phyloP scores from a whole-genome alignment of 2,797 vertebrate species.

The Balearica regulorum region DNA sequence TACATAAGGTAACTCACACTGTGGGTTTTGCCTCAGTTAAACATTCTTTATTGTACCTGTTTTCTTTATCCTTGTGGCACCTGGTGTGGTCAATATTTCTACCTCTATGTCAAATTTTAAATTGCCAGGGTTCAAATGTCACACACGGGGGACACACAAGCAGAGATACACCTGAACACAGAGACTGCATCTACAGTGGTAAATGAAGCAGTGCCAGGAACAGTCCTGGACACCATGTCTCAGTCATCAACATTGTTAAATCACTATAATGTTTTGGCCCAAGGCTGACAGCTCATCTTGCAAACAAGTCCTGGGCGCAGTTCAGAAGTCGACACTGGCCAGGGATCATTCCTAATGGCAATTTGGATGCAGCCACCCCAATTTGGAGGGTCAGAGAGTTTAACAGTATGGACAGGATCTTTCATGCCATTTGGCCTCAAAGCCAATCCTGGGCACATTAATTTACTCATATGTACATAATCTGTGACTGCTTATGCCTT shows the following conservation, averaged over 20 bases:
- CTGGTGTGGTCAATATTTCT: neutral
- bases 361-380: neutral
- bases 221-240: neutral
- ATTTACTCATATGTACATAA: neutral
- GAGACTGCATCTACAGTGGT: neutral
- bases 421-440: neutral
- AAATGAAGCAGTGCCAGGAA: neutral
- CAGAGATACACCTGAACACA: neutral
- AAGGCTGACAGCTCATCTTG: neutral
- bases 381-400: neutral
- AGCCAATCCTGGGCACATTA: neutral
- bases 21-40: neutral
- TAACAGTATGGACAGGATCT: neutral
- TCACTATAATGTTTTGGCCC: neutral
- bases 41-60: neutral
- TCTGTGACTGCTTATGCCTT: neutral
- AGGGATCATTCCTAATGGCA: neutral
- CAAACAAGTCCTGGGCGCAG: neutral
- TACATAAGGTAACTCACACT: neutral
- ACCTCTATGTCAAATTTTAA: neutral
- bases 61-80: neutral
- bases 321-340: neutral
- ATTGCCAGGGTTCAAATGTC: neutral
- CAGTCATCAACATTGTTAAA: neutral
- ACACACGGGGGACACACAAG: neutral